phyloP scores from a whole-genome alignment of 2,113 vertebrate species.

The Parus major region DNA sequence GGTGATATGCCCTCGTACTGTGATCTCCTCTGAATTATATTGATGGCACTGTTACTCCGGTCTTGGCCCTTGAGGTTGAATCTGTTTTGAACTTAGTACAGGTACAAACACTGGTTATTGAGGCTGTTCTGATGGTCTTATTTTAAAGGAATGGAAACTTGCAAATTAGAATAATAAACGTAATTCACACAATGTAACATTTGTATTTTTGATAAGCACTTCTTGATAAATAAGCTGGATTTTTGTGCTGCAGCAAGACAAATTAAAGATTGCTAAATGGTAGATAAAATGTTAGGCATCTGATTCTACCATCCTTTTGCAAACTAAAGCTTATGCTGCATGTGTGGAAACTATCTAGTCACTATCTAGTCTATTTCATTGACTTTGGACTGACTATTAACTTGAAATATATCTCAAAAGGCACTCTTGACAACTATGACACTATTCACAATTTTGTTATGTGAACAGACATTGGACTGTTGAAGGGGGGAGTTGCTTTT shows the following conservation, averaged over 20 bases:
- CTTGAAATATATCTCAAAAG: conserved; percentile 29
- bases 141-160: background rate
- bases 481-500: background rate
- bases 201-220: background rate
- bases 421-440: background rate
- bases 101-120: background rate
- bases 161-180: background rate
- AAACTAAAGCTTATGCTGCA: background rate
- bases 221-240: background rate
- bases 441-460: background rate
- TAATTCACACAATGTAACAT: background rate
- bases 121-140: background rate
- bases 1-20: rapidly evolving
- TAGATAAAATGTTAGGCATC: background rate
- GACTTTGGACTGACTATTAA: background rate
- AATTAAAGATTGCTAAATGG: background rate
- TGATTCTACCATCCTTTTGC: background rate
- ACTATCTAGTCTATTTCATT: background rate
- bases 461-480: background rate
- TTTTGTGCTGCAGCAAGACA: background rate
- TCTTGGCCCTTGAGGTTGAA: background rate
- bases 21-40: background rate
- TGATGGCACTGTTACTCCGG: background rate
- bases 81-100: background rate
- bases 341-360: background rate